phyloP scores from a whole-genome alignment of 2,113 vertebrate genomes.

The Dromaius novaehollandiae region DNA sequence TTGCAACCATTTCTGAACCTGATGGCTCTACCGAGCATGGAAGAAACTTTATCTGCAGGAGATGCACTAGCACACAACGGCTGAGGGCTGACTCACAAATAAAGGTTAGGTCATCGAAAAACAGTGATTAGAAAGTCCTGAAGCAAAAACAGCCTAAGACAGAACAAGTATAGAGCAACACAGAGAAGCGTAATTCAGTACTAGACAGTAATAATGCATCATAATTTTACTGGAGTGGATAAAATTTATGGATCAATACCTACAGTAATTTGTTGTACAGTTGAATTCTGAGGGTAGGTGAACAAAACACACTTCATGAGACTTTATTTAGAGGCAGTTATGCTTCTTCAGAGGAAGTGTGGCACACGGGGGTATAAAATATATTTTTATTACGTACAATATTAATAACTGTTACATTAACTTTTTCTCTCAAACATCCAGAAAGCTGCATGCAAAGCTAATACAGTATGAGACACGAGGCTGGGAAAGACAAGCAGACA shows the following conservation, averaged over 20 bases:
- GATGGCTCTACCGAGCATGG: neutral
- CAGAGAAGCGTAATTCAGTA: neutral
- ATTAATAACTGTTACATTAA: neutral
- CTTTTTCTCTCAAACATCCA: neutral
- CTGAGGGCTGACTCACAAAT: neutral
- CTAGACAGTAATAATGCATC: neutral
- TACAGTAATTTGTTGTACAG: neutral
- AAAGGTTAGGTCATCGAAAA: neutral
- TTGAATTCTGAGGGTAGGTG: neutral
- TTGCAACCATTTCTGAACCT: neutral
- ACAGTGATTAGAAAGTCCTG: neutral
- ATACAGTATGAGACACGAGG: neutral
- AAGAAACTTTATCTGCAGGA: neutral
- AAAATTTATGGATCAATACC: neutral
- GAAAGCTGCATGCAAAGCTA: neutral
- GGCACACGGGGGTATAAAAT: neutral
- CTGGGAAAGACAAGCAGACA: neutral
- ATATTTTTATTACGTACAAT: neutral
- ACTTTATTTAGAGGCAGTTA: neutral
- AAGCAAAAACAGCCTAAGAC: neutral
- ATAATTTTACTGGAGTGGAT: neutral
- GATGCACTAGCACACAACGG: neutral
- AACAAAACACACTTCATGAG: neutral
- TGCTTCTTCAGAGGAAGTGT: neutral
- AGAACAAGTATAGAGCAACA: neutral